These are phyloP conservation scores for Epinotia brunnichana DNA, from an alignment of 2,888 invertebrate species.

Conservation along the genomic window DNA sequence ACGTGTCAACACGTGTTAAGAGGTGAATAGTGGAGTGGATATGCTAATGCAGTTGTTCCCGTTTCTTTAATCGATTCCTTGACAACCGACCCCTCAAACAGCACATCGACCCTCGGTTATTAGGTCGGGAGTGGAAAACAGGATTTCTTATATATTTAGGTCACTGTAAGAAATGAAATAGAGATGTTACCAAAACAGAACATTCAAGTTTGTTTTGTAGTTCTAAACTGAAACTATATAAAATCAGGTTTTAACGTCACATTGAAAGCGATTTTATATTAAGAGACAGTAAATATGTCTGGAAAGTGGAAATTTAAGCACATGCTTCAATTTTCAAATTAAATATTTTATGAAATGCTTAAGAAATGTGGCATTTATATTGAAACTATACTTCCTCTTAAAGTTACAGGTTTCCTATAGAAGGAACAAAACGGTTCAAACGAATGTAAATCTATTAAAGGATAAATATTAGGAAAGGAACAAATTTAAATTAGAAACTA, in stretches of 20 bases:
- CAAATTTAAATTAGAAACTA: too few relatives aligned
- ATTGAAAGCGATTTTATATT: too few relatives aligned
- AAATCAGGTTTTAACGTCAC: not conserved
- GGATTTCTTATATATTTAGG: constrained; percentile 12
- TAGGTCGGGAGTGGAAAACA: not conserved
- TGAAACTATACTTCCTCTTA: too few relatives aligned
- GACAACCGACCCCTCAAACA: constrained; percentile 47
- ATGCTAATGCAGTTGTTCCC: constrained; percentile 52
- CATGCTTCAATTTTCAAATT: not conserved
- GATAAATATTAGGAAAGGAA: too few relatives aligned
- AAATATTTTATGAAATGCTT: not conserved
- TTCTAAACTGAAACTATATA: not conserved
- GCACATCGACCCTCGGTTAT: constrained; percentile 25
- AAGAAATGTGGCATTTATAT: too few relatives aligned
- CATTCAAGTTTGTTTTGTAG: not conserved
- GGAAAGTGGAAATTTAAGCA: not conserved
- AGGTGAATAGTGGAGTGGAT: constrained; percentile 34
- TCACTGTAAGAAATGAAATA: not conserved
- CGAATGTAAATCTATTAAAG: too few relatives aligned
- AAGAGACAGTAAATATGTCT: too few relatives aligned
- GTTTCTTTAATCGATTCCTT: constrained; percentile 47
- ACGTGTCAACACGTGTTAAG: not conserved
- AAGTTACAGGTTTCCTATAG: too few relatives aligned
- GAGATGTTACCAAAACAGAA: not conserved
- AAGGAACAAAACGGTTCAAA: too few relatives aligned